These are phyloP conservation scores for Camponotus fellah DNA, from an alignment of 2,888 invertebrate species.

Conservation along the genomic window DNA sequence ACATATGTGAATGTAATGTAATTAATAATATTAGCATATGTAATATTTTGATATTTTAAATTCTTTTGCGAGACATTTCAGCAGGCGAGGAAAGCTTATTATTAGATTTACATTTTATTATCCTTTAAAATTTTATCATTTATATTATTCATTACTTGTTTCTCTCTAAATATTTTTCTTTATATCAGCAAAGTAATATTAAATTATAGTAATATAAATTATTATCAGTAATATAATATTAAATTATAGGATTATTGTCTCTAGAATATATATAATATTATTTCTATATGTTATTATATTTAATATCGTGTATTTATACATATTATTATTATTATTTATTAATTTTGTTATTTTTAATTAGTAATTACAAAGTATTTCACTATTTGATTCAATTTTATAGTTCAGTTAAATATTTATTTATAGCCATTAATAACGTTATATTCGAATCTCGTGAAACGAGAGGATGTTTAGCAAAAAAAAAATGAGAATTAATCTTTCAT, in stretches of 20 bases:
- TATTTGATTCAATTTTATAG: neutral
- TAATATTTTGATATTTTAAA: slow-evolving; percentile 1
- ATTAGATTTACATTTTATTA: neutral
- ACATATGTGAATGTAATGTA: neutral
- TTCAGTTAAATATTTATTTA: neutral
- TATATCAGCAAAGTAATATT: neutral
- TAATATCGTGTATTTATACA: neutral
- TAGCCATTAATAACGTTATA: neutral
- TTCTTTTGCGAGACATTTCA: neutral
- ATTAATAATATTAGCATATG: neutral
- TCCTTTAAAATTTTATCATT: neutral
- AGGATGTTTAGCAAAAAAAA: neutral
- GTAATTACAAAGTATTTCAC: neutral
- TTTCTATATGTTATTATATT: neutral
- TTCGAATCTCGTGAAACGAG: neutral
- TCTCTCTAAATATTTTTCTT: neutral
- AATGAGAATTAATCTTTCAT: neutral
- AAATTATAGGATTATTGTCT: neutral
- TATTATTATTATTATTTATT: neutral
- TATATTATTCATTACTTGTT: neutral
- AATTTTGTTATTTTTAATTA: neutral
- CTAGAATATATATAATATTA: neutral
- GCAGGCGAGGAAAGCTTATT: neutral
- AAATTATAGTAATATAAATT: neutral
- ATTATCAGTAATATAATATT: neutral